Evolutionary conservation across 2,113 vertebrate species (phyloP), one percentile per base, ranked within the genome.

Genomic region (Dipodomys spectabilis): DNA sequence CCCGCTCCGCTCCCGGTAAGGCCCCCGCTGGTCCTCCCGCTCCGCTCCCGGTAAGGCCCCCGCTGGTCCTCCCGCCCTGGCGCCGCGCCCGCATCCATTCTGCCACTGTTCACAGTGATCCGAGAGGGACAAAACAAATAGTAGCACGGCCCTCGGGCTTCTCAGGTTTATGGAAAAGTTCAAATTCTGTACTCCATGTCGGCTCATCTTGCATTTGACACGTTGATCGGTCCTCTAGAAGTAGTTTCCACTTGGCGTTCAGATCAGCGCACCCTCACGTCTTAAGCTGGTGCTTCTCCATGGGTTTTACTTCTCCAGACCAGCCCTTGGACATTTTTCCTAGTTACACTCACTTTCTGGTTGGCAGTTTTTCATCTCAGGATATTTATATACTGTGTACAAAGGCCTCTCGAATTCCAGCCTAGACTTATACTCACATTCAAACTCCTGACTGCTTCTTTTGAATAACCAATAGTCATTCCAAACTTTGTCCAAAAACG

Each of bases 21-120:
- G 35, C 35, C 35, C 35, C 35, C 35, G 97, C 30, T 97, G 97
- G 97, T 7, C 39, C 39, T 39, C 39, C 39, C 39, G 39, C 25
- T 13, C 28, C 27, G 15, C 20, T 81, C 44, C 3, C 28, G 13
- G 19, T 53, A 57, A 49, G 4, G 27, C 28, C 28, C 28, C 65
- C 7, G 65, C 25, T 6, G 9, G 64, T 16, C 39, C 39, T 39
- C 39, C 39, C 39, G 39, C 39, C 39, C 49, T 49, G 49, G 9
- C 12, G 49, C 49, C 49, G 49, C 49, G 12, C 49, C 12, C 53
- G 53, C 53, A 16, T 18, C 53, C 15, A 16, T 57, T 57, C 53
- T 57, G 53, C 53, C 53, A 11, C 11, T 13, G 53, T 13, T 57
- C 53, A 8, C 53, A 13, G 53, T 57, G 53, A 18, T 57, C 53